Evolutionary conservation across 2,888 invertebrate species (phyloP).

Genomic region (Drosophila pseudotalamancana): DNA sequence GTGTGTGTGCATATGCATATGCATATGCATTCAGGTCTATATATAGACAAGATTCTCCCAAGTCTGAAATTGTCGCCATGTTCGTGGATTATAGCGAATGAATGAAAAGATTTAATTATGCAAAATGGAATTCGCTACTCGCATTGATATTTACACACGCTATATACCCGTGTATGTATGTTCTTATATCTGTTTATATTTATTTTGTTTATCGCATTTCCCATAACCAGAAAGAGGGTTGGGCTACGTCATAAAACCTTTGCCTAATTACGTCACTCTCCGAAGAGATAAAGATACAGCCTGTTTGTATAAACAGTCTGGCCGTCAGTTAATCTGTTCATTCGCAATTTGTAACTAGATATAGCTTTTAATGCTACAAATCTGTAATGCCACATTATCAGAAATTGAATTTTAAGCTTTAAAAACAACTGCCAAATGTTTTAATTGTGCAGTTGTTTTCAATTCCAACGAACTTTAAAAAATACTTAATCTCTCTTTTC

Average conservation of each 20-base stretch:
- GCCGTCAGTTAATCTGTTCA: constrained; percentile 18
- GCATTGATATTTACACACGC: constrained; percentile 15
- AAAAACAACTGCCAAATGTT: constrained; percentile 26
- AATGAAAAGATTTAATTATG: constrained; percentile 67
- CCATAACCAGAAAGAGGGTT: constrained; percentile 40
- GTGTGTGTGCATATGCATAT: constrained; percentile 8
- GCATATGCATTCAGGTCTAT: constrained; percentile 28
- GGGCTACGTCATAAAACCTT: constrained; percentile 37
- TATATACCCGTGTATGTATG: neutral
- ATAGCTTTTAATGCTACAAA: neutral
- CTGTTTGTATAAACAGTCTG: constrained; percentile 18
- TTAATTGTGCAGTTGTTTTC: neutral
- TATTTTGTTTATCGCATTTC: constrained; percentile 49
- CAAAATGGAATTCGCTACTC: constrained; percentile 48
- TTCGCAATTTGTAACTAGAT: constrained; percentile 16
- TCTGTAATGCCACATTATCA: neutral
- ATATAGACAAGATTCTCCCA: constrained; percentile 38
- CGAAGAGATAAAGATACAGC: neutral
- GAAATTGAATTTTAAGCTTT: neutral
- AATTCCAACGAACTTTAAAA: neutral
- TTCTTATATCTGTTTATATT: constrained; percentile 24
- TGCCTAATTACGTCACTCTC: constrained; percentile 64
- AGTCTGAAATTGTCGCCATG: constrained; percentile 35
- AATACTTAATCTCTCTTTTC: neutral
- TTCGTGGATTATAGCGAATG: constrained; percentile 26